These are phyloP conservation scores for Harpegnathos saltator DNA, from an alignment of 1,140 invertebrate genomes.

Conservation along the genomic window DNA sequence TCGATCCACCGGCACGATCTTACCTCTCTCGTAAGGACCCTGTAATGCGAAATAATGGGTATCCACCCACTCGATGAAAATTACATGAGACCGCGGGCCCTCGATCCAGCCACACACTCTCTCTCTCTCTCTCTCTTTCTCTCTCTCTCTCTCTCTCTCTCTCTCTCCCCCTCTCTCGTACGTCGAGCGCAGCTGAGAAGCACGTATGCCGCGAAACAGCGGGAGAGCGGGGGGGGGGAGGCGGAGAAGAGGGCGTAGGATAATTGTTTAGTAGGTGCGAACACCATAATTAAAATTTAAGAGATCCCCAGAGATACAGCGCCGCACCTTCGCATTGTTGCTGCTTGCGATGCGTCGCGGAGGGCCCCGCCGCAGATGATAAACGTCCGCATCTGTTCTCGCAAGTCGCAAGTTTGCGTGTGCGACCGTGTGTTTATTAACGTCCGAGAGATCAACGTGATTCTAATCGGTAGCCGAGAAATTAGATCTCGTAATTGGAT, in stretches of 20 bases:
- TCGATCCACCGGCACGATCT: conserved; percentile 64
- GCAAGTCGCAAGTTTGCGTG: background rate
- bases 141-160: background rate
- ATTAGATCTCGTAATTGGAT: too few species aligned
- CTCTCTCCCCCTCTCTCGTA: too few species aligned
- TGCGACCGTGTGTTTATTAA: background rate
- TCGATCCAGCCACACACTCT: conserved; percentile 23
- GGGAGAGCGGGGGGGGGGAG: background rate
- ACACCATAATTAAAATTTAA: conserved; percentile 67
- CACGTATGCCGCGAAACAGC: conserved; percentile 56
- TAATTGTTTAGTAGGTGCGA: conserved; percentile 70
- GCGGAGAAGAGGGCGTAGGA: conserved; percentile 17
- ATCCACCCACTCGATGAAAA: conserved; percentile 77
- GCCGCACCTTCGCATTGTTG: background rate
- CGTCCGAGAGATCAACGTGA: background rate
- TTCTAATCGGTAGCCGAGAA: background rate
- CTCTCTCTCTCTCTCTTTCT: background rate
- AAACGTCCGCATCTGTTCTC: background rate
- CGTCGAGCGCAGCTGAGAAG: conserved; percentile 10
- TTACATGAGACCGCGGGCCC: conserved; percentile 68
- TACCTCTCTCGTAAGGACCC: conserved; percentile 67
- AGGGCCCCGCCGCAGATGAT: background rate
- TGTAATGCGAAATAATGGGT: conserved; percentile 77
- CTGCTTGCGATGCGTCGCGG: too few species aligned
- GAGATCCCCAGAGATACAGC: conserved; percentile 52